Base-by-base conservation (phyloP, 1,140 invertebrate genomes). In the Hypsibius dujardini region DNA sequence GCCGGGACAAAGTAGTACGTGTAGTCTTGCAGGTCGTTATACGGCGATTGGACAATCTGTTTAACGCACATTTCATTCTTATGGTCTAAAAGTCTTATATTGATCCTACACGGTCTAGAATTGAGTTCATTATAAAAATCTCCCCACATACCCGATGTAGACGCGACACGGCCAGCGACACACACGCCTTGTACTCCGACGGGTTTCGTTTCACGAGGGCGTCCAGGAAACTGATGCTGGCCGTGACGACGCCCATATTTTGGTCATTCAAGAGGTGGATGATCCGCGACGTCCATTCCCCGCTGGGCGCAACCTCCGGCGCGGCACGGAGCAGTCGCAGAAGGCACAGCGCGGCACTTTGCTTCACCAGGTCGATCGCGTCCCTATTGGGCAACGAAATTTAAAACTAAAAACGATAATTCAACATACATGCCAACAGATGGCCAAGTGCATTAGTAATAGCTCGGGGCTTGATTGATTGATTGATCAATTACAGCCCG, bases 1-100 rank as follows among this genome's bases (percentile, higher is more conserved):
- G 96, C 96, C 72, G 96, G 95, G 50, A 99, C 95, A 85, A 99
- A 99, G 78, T 99, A 99, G 80, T 99, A 99, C 0, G 96, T 98
- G 79, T 99, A 99, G 81, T 99, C 96, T 83, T 98, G 95, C 70
- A 98, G 83, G 83, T 97, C 94, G 76, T 93, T 97, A 78, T 97
- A 97, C 78, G 92, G 96, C 69, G 93, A 90, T 73, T 93, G 96
- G 0, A 97, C 93, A 82, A 97, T 97, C 85, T 92, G 81, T 72
- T 79, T 79, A 78, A 77, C 70, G 15, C 15, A 47, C 7, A 69
- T 69, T 70, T 47, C 72, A 15, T 56, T 46, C 47, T 72, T 12
- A 78, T 76, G 69, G 79, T 79, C 75, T 77, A 45, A 59, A 72
- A 73, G 59, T 7, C 15, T 75, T 28, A 7, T 71, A 2, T 40